phyloP scores from a whole-genome alignment of 2,113 vertebrate genomes.

The Plecotus auritus region DNA sequence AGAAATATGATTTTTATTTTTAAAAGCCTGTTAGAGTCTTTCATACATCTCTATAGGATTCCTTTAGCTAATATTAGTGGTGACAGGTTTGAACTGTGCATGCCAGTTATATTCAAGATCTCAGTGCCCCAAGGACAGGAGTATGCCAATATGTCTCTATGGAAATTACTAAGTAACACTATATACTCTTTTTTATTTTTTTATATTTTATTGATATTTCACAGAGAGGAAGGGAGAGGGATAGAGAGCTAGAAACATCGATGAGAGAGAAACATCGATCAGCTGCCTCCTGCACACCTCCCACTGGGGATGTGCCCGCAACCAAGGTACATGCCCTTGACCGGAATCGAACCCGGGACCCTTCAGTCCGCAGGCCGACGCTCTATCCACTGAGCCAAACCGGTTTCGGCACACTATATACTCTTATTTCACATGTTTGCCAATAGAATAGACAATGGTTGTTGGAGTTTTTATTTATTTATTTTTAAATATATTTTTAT shows the following conservation, averaged over 20 bases:
- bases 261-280: too few species aligned
- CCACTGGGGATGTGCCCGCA: too few species aligned
- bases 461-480: background rate
- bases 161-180: background rate
- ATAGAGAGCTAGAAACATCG: too few species aligned
- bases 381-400: too few species aligned
- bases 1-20: background rate
- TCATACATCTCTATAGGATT: background rate
- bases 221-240: too few species aligned
- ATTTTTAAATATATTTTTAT: too few species aligned
- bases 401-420: accelerated
- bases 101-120: background rate
- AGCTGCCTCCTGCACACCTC: too few species aligned
- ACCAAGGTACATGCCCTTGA: too few species aligned
- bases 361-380: too few species aligned
- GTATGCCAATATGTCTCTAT: background rate
- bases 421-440: background rate
- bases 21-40: background rate
- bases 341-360: too few species aligned
- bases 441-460: background rate
- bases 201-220: too few species aligned
- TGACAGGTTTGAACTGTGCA: background rate
- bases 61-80: background rate
- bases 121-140: background rate
- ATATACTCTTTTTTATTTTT: accelerated